Evolutionary conservation across 2,113 vertebrate species (phyloP).

Genomic region (Dromiciops gliroides): DNA sequence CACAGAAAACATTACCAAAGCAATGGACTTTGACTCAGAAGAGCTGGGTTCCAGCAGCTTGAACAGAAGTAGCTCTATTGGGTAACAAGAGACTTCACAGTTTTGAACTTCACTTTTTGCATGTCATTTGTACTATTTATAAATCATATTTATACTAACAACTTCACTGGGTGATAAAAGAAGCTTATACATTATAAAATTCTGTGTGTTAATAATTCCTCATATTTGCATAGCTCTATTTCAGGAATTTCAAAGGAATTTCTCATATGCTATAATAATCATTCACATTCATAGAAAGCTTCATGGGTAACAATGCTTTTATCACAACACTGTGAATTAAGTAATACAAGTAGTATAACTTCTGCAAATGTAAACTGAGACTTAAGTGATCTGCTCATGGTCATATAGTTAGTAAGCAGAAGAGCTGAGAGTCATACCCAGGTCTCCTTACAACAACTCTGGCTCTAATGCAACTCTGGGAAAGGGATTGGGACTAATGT

Average conservation of each 20-base stretch:
- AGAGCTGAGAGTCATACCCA: neutral
- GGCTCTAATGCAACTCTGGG: neutral
- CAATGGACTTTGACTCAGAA: neutral
- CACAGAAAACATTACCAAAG: neutral
- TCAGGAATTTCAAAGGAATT: no score
- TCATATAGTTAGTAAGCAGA: conserved; percentile 3
- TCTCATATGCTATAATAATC: neutral
- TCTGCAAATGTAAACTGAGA: neutral
- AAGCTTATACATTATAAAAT: no score
- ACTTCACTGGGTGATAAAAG: no score
- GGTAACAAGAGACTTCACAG: neutral
- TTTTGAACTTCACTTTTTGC: no score
- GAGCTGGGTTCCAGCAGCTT: neutral
- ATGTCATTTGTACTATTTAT: no score
- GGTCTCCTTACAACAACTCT: conserved; percentile 19
- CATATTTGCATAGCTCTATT: no score
- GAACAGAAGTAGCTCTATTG: neutral
- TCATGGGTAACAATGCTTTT: neutral
- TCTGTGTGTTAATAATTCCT: no score
- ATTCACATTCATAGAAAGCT: neutral
- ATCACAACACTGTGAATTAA: neutral
- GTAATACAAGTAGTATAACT: conserved; percentile 15
- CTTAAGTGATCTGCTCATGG: conserved; percentile 1
- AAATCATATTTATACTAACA: no score
- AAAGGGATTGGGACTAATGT: no score